Conservation (phyloP, 1,140 invertebrate genomes). For the Pollicipes pollicipes region DNA sequence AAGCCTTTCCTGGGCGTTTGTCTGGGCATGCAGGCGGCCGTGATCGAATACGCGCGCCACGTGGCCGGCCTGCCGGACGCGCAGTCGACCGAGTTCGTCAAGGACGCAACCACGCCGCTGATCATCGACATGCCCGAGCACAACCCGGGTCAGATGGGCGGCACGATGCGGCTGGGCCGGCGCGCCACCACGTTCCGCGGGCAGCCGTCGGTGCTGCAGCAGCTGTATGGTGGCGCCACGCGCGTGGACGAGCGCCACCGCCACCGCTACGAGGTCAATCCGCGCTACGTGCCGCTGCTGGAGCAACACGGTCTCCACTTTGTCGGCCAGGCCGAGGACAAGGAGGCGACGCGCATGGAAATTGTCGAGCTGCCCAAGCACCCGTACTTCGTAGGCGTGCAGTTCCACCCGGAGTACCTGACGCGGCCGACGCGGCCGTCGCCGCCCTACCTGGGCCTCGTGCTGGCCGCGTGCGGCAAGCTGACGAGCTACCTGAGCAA, state of each 20-base stretch:
- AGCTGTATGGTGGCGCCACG: constrained; percentile 70
- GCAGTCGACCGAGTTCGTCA: constrained; percentile 70
- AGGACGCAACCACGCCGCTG: constrained; percentile 49
- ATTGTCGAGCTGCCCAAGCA: constrained; percentile 48
- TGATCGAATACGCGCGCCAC: constrained; percentile 90
- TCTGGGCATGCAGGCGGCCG: constrained; percentile 87
- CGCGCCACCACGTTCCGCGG: constrained; percentile 59
- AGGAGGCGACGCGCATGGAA: constrained; percentile 50
- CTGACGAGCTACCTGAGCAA: constrained; percentile 41
- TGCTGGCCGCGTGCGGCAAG: constrained; percentile 65
- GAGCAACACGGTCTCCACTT: constrained; percentile 74
- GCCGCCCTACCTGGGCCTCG: constrained; percentile 84
- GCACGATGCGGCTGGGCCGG: constrained; percentile 93
- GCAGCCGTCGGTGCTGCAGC: constrained; percentile 23
- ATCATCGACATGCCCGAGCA: constrained; percentile 99
- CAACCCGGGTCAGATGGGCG: constrained; percentile 77
- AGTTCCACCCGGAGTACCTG: constrained; percentile 96
- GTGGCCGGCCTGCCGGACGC: constrained; percentile 57
- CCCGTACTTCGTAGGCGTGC: constrained; percentile 85
- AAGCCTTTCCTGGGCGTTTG: constrained; percentile 93
- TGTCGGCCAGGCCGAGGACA: constrained; percentile 61
- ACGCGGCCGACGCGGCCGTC: constrained; percentile 65
- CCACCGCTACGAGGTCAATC: constrained; percentile 90
- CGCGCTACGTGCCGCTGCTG: constrained; percentile 54
- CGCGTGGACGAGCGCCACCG: constrained; percentile 87